A percentile compares a stretch with the other conserved stretches of the same genome.
Evolutionary conservation across 2,797 vertebrate species (phyloP).

Genomic region (Brachymystax lenok): DNA sequence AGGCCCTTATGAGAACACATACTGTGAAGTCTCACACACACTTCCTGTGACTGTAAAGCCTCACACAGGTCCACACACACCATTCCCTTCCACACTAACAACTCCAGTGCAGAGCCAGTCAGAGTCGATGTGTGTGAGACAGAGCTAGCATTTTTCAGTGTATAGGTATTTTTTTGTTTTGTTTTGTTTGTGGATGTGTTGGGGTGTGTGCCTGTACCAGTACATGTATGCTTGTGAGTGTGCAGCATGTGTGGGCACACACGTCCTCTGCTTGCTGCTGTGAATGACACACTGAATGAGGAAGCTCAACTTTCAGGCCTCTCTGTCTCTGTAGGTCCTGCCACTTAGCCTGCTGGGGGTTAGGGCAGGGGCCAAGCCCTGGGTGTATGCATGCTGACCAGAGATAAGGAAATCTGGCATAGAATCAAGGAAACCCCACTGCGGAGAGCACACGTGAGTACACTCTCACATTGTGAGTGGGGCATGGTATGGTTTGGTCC

Average conservation of each 20-base stretch:
- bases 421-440: conserved; percentile 40
- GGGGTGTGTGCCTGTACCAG: background rate
- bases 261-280: conserved; percentile 64
- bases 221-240: conserved; percentile 19
- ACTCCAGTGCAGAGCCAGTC: conserved; percentile 36
- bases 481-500: conserved; percentile 6
- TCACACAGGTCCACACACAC: background rate
- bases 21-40: background rate
- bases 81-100: conserved; percentile 30
- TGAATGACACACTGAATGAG: conserved; percentile 54
- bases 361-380: conserved; percentile 51
- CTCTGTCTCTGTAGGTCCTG: conserved; percentile 18
- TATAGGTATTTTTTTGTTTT: background rate
- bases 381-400: conserved; percentile 54
- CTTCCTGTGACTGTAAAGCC: background rate
- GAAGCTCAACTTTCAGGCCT: conserved; percentile 66
- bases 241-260: conserved; percentile 11
- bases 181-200: background rate
- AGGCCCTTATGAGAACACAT: background rate
- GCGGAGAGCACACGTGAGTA: conserved; percentile 16
- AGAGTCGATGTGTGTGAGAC: conserved; percentile 37
- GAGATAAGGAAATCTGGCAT: conserved; percentile 71
- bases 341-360: conserved; percentile 38
- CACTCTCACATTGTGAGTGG: conserved; percentile 4
- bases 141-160: conserved; percentile 33